These are phyloP conservation scores for Torymus auratus DNA, from an alignment of 2,888 invertebrate species.

Conservation along the genomic window DNA sequence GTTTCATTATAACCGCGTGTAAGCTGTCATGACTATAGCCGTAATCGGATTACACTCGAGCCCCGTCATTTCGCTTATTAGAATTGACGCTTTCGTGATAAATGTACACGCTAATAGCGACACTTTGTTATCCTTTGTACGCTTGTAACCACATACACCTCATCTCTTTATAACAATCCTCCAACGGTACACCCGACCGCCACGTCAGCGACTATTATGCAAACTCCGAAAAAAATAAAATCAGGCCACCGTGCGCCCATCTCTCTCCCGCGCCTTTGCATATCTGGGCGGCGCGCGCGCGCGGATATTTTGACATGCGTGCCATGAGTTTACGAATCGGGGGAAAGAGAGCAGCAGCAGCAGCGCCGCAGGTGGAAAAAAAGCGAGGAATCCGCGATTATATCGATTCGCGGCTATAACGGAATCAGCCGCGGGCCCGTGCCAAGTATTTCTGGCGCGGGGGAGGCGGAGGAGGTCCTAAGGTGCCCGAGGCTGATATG, in stretches of 20 bases:
- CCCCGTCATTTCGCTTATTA: not conserved
- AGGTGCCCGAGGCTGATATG: no score
- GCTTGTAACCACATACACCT: no score
- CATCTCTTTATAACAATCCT: no score
- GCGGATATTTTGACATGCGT: conserved; percentile 25
- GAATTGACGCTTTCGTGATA: not conserved
- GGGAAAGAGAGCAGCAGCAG: not conserved
- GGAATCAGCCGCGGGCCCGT: not conserved
- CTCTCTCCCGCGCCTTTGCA: conserved; percentile 7
- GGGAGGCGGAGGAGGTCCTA: conserved; percentile 34
- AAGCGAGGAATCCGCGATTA: not conserved
- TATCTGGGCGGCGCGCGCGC: conserved; percentile 10
- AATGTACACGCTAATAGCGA: not conserved
- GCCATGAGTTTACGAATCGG: not conserved
- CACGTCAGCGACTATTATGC: no score
- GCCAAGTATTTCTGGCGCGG: conserved; percentile 30
- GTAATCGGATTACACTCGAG: not conserved
- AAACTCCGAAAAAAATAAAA: no score
- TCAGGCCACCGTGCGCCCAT: not conserved
- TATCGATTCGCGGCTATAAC: not conserved
- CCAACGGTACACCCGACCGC: no score
- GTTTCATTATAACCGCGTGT: no score
- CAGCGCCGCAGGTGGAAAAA: not conserved
- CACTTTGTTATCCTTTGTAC: no score
- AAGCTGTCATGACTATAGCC: not conserved